Conservation (phyloP, 1,140 invertebrate genomes). For the Aphelenchoides besseyi region DNA sequence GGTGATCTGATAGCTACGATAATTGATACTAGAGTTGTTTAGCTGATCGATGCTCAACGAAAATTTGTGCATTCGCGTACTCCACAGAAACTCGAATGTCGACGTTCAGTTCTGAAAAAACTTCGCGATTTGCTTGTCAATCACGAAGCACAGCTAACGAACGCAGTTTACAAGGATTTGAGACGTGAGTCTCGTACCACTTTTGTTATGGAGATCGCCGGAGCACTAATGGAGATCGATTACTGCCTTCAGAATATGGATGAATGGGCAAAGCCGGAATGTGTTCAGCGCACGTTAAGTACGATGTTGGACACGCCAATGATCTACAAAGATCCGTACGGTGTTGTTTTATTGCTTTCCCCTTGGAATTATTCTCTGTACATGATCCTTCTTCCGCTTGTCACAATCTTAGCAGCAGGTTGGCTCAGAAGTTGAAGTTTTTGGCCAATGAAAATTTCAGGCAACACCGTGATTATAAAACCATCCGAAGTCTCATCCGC, state of each 20-base stretch:
- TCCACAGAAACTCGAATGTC: slow-evolving; percentile 16
- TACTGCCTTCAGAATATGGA: slow-evolving; percentile 51
- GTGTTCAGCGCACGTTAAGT: slow-evolving; percentile 37
- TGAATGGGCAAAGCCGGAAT: slow-evolving; percentile 31
- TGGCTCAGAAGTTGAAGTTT: not conserved
- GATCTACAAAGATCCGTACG: slow-evolving; percentile 36
- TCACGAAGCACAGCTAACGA: slow-evolving; percentile 24
- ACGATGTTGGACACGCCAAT: slow-evolving; percentile 41
- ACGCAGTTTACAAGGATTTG: slow-evolving; percentile 59
- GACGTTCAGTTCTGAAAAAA: slow-evolving; percentile 25
- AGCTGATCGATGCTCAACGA: slow-evolving; percentile 38
- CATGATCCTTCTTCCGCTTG: slow-evolving; percentile 73
- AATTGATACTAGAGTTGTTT: no score
- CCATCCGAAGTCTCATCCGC: slow-evolving; percentile 84
- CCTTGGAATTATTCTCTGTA: slow-evolving; percentile 98
- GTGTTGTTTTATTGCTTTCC: slow-evolving; percentile 65
- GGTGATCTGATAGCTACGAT: no score
- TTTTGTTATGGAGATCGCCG: slow-evolving; percentile 44
- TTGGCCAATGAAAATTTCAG: slow-evolving; percentile 63
- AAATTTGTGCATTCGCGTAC: slow-evolving; percentile 36
- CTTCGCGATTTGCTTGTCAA: slow-evolving; percentile 27
- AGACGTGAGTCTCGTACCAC: slow-evolving; percentile 36
- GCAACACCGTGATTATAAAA: slow-evolving; percentile 86
- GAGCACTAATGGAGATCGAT: slow-evolving; percentile 52
- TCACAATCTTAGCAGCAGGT: slow-evolving; percentile 83